Percentiles rank a stretch among this genome's conserved stretches.
phyloP scores from a whole-genome alignment of 2,113 vertebrate genomes.

The Pycnonotus jocosus region DNA sequence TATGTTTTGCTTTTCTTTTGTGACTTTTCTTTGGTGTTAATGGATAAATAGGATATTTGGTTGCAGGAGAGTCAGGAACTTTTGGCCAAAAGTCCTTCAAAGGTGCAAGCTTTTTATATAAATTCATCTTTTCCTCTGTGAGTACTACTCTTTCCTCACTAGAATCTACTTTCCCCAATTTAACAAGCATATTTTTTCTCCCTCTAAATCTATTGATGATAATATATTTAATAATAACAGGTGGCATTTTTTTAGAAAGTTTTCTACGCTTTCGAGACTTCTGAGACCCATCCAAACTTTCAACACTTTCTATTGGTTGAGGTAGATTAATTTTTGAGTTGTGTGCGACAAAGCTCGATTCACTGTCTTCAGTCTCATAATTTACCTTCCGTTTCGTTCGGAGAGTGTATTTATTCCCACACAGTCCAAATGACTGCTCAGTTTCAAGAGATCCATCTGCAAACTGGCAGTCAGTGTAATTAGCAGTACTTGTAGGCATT shows the following conservation, averaged over 20 bases:
- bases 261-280: constrained; percentile 88
- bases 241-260: constrained; percentile 87
- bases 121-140: constrained; percentile 87
- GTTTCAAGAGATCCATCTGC: constrained; percentile 71
- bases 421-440: constrained; percentile 80
- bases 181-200: constrained; percentile 98
- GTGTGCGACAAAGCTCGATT: constrained; percentile 73
- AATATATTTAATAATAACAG: constrained; percentile 98
- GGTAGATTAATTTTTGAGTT: constrained; percentile 77
- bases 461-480: constrained; percentile 70
- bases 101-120: constrained; percentile 89
- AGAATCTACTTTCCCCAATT: constrained; percentile 88
- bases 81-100: constrained; percentile 96
- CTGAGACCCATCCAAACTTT: constrained; percentile 72
- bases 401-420: constrained; percentile 91
- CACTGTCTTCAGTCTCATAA: constrained; percentile 84
- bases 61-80: constrained; percentile 89
- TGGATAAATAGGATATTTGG: constrained; percentile 86
- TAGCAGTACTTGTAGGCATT: constrained; percentile 62
- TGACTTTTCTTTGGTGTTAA: constrained; percentile 87
- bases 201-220: constrained; percentile 99
- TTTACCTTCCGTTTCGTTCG: constrained; percentile 90
- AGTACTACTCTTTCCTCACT: constrained; percentile 84
- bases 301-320: constrained; percentile 66
- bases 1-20: constrained; percentile 88